phyloP scores from a whole-genome alignment of 2,797 vertebrate species.

The Microctenopoma lineatum region DNA sequence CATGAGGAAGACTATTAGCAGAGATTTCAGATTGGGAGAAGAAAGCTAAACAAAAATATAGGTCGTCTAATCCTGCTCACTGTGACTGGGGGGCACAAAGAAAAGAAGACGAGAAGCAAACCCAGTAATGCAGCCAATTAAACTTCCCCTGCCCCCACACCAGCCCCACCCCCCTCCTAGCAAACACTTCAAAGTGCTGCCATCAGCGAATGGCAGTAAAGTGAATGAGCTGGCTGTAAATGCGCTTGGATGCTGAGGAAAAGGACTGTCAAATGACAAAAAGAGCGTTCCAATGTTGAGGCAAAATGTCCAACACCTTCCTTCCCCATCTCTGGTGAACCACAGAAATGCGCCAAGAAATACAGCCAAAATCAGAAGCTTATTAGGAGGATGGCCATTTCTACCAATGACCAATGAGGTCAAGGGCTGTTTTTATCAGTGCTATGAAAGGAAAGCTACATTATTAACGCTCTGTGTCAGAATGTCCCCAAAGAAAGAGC shows the following conservation, averaged over 20 bases:
- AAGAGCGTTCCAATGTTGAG: constrained; percentile 41
- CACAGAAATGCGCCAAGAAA: constrained; percentile 14
- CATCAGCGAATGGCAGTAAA: constrained; percentile 74
- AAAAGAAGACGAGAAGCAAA: constrained; percentile 55
- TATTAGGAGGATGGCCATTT: constrained; percentile 50
- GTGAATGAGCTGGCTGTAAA: constrained; percentile 69
- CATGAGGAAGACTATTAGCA: constrained; percentile 14
- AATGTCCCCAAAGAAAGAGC: constrained; percentile 62
- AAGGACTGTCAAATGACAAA: constrained; percentile 70
- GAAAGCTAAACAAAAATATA: constrained; percentile 51
- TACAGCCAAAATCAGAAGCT: constrained; percentile 31
- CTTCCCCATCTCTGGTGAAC: constrained; percentile 10
- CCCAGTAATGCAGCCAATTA: constrained; percentile 75
- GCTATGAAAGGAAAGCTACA: constrained; percentile 36
- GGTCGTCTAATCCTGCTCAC: constrained; percentile 54
- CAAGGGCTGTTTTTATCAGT: constrained; percentile 48
- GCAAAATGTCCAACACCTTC: constrained; percentile 45
- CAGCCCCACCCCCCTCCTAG: constrained; percentile 22
- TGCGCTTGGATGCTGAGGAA: constrained; percentile 62
- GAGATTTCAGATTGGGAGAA: constrained; percentile 17
- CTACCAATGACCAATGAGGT: constrained; percentile 53
- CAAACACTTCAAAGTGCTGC: constrained; percentile 77
- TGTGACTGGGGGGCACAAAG: constrained; percentile 54
- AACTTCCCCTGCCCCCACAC: constrained; percentile 32
- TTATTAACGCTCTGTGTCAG: constrained; percentile 63